phyloP scores from a whole-genome alignment of 2,797 vertebrate species.

The Nannoperca obscura region DNA sequence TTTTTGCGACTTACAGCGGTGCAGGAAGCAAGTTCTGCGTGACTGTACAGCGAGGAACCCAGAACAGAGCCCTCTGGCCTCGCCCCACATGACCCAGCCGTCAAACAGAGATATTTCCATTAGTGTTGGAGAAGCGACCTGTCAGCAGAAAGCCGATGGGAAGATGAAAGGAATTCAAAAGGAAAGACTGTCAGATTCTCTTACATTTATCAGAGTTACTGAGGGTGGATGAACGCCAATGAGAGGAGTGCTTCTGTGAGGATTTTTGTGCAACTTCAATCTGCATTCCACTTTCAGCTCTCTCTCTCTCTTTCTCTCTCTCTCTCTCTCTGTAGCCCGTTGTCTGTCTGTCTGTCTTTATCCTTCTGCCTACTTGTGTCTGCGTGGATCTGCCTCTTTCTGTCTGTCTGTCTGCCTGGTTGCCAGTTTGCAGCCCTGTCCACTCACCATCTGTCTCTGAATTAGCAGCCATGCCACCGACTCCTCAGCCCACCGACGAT shows the following conservation, averaged over 20 bases:
- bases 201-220: conserved; percentile 63
- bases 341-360: conserved; percentile 28
- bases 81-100: conserved; percentile 47
- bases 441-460: conserved; percentile 36
- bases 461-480: conserved; percentile 84
- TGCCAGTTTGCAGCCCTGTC: conserved; percentile 16
- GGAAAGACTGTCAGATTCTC: conserved; percentile 78
- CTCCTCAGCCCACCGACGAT: conserved; percentile 92
- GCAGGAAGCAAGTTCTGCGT: conserved; percentile 44
- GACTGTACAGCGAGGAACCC: conserved; percentile 38
- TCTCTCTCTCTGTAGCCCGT: not conserved
- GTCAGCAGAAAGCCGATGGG: conserved; percentile 67
- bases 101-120: conserved; percentile 67
- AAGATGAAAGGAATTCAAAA: conserved; percentile 72
- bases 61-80: conserved; percentile 46
- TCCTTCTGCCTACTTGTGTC: conserved; percentile 36
- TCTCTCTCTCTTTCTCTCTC: conserved; percentile 5
- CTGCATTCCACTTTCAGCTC: conserved; percentile 34
- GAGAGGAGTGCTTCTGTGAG: conserved; percentile 57
- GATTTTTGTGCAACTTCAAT: conserved; percentile 55
- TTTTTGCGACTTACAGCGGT: conserved; percentile 42
- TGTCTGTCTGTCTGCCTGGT: conserved; percentile 25
- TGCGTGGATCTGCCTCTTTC: conserved; percentile 14
- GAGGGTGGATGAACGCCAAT: conserved; percentile 38
- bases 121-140: conserved; percentile 59